These are phyloP conservation scores for Prietella phreatophila DNA, from an alignment of 2,113 vertebrate genomes.

Conservation along the genomic window DNA sequence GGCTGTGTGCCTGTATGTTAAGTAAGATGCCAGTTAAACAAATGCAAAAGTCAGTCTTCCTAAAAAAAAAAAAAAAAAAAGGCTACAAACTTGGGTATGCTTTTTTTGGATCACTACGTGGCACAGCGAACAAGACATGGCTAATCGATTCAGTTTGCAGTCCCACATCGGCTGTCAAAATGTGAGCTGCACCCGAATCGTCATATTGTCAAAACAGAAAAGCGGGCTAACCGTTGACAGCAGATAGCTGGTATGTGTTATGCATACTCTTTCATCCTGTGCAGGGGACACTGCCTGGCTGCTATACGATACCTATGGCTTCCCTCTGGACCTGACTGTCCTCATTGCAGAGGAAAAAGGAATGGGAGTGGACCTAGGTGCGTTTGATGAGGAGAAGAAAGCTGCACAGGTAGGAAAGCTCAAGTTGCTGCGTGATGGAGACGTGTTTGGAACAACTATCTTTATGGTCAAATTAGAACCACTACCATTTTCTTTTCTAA, in stretches of 20 bases:
- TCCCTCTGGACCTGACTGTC: slow-evolving; percentile 91
- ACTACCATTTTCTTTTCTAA: not conserved
- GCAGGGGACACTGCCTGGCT: slow-evolving; percentile 95
- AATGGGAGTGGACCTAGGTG: slow-evolving; percentile 81
- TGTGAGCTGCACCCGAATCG: not conserved
- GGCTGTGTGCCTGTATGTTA: too few species aligned
- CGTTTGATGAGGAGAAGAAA: slow-evolving; percentile 93
- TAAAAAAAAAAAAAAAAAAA: too few species aligned
- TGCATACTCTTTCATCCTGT: not conserved
- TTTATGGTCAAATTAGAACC: not conserved
- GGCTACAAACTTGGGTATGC: too few species aligned
- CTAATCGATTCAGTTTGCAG: not conserved
- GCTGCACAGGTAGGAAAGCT: slow-evolving; percentile 82
- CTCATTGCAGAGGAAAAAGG: slow-evolving; percentile 97
- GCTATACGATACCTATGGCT: slow-evolving; percentile 93
- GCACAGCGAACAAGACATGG: not conserved
- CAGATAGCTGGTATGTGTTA: not conserved
- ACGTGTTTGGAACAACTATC: not conserved
- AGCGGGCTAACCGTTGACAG: not conserved
- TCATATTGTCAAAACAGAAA: not conserved
- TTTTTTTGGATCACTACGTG: not conserved
- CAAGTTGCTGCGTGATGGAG: not conserved
- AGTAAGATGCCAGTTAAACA: too few species aligned
- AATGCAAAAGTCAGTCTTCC: too few species aligned
- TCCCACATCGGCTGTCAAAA: not conserved